Evolutionary conservation across 2,797 vertebrate genomes (phyloP), one percentile per base, ranked within the genome.

Genomic region (Parauchenoglanis ngamensis): DNA sequence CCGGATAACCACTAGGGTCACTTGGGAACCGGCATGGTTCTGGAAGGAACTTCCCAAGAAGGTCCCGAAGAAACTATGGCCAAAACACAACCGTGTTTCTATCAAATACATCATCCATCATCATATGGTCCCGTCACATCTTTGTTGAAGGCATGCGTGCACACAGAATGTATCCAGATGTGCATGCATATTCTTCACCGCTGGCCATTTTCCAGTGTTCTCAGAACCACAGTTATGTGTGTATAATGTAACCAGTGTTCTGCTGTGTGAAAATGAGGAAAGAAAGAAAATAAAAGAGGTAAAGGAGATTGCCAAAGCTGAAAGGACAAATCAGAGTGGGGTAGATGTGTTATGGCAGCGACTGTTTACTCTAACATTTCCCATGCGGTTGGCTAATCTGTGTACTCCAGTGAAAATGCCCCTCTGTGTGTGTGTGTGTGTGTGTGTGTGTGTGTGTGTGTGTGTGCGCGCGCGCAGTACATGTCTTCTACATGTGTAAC

Each of bases 401-500:
- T n/a, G 15, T 68, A 35, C 49, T 49, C 72, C 72, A 25, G 21
- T 73, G 70, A 46, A 73, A 46, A 75, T 49, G 44, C 25, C 40
- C 28, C 35, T 72, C 44, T 79, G 75, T 46, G 72, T 59, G 40
- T 67, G 76, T 44, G 23, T 68, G 25, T 52, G 15, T 35, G 52
- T 68, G 23, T 63, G 28, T 56, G 46, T 28, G 63, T 12, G n/a
- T 13, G 54, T 89, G 73, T 67, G 85, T 59, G 15, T 90, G 85
- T 85, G 84, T 86, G 83, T 79, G 84, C 28, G n/a, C 13, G 25
- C 25, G 7, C 10, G 19, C 19, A 21, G 17, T 70, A 44, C 17
- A 6, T 72, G 17, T 72, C 19, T 72, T 21, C 7, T 8, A 31
- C 7, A 77, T 31, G 75, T 31, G 84, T 40, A 21, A 31, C 1